These are phyloP conservation scores for Montipora cactus DNA, from an alignment of 64 coral and sea anemone species.

Conservation along the genomic window DNA sequence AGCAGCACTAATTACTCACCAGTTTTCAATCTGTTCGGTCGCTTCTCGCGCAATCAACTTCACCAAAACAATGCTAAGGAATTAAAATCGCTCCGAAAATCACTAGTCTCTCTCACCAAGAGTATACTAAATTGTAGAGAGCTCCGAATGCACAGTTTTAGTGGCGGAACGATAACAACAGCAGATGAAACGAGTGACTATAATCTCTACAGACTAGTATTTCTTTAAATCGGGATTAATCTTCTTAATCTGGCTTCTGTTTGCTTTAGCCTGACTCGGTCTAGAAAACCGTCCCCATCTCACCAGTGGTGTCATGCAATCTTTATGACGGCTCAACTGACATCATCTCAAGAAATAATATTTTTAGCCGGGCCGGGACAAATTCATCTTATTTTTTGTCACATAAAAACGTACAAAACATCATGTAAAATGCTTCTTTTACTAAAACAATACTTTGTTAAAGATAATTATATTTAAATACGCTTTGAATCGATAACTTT, in stretches of 20 bases:
- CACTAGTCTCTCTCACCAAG: background rate
- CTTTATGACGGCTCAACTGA: background rate
- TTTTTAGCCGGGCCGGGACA: constrained; percentile 9
- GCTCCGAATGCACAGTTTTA: background rate
- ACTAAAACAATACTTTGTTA: too few relatives aligned
- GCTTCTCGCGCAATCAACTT: too few relatives aligned
- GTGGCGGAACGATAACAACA: background rate
- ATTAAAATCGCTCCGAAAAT: background rate
- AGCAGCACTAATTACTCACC: background rate
- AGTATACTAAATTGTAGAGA: background rate
- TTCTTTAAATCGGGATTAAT: constrained; percentile 2
- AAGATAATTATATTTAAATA: too few relatives aligned
- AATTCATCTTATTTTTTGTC: background rate
- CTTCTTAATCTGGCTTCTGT: background rate
- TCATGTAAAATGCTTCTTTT: background rate
- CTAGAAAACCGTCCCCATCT: background rate
- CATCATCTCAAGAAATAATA: constrained; percentile 31
- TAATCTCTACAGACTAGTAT: background rate
- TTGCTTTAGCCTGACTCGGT: background rate
- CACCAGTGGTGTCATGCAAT: background rate
- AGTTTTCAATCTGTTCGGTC: background rate
- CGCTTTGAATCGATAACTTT: too few relatives aligned
- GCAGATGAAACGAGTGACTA: background rate
- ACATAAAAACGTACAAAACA: background rate
- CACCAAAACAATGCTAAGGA: too few relatives aligned